Conservation (phyloP, 2,113 vertebrate species). For the Prinia subflava region DNA sequence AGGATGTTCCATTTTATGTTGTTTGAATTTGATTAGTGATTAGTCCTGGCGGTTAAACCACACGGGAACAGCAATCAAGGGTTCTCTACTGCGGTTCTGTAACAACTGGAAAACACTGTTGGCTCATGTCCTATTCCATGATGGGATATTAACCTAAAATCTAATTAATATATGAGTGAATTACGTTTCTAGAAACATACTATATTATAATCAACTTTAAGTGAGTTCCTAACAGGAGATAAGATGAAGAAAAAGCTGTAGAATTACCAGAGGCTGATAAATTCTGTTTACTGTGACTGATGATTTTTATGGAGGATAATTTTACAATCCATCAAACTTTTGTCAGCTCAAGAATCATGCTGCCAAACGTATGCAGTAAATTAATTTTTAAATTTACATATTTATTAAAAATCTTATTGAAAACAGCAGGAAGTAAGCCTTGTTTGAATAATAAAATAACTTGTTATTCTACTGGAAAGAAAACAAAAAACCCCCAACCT, state of each 20-base stretch:
- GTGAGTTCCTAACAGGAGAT: constrained; percentile 71
- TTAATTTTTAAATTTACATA: constrained; percentile 82
- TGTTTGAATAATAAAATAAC: constrained; percentile 79
- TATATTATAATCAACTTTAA: constrained; percentile 79
- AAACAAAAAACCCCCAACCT: constrained; percentile 47
- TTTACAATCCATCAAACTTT: constrained; percentile 78
- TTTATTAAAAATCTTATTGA: constrained; percentile 81
- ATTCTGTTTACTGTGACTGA: constrained; percentile 74
- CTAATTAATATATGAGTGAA: constrained; percentile 80
- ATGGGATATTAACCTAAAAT: constrained; percentile 81
- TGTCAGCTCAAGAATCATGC: constrained; percentile 74
- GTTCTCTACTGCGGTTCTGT: constrained; percentile 16
- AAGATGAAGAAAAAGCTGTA: constrained; percentile 76
- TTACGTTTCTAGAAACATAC: constrained; percentile 68
- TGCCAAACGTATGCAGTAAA: constrained; percentile 74
- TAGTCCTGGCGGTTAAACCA: constrained; percentile 52
- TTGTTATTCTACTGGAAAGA: constrained; percentile 72
- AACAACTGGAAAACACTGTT: constrained; percentile 52
- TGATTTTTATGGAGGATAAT: constrained; percentile 74
- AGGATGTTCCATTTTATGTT: constrained; percentile 53
- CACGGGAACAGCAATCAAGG: constrained; percentile 69
- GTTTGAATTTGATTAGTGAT: constrained; percentile 71
- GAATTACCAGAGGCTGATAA: constrained; percentile 72
- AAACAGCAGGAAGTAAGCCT: constrained; percentile 75
- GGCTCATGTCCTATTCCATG: constrained; percentile 60